Conservation (phyloP, 2,113 vertebrate genomes). For the Noctilio leporinus region DNA sequence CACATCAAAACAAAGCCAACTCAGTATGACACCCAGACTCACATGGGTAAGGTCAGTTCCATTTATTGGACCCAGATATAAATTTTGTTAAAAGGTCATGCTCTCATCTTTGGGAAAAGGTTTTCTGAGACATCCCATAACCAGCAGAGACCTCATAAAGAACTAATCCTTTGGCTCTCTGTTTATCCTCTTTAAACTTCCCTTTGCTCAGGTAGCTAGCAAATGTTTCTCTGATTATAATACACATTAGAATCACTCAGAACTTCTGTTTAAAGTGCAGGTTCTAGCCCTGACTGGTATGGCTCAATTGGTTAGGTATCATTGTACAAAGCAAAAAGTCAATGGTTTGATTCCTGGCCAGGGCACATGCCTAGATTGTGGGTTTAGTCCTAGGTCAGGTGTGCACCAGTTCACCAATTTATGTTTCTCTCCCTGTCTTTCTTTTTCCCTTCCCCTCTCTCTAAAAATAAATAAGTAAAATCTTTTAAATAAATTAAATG, state of each 20-base stretch:
- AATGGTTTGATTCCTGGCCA: no score
- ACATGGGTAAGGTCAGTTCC: background rate
- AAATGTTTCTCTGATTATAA: background rate
- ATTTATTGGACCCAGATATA: background rate
- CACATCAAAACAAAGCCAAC: background rate
- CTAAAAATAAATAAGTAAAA: no score
- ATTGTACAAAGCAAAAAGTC: no score
- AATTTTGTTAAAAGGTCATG: background rate
- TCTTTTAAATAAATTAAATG: background rate
- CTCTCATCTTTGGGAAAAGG: background rate
- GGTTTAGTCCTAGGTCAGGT: no score
- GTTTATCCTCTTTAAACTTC: background rate
- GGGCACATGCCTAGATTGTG: no score
- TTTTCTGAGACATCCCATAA: background rate
- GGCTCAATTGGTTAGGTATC: no score
- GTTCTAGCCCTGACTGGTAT: background rate
- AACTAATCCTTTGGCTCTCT: background rate
- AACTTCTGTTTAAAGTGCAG: background rate
- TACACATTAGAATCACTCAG: background rate
- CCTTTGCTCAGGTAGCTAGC: background rate
- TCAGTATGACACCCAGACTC: background rate
- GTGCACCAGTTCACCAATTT: no score
- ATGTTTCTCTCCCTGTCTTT: no score
- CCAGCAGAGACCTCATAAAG: background rate
- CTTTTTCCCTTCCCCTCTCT: no score